Evolutionary conservation across 2,888 invertebrate genomes (phyloP).

Genomic region (Tipula confusa): DNA sequence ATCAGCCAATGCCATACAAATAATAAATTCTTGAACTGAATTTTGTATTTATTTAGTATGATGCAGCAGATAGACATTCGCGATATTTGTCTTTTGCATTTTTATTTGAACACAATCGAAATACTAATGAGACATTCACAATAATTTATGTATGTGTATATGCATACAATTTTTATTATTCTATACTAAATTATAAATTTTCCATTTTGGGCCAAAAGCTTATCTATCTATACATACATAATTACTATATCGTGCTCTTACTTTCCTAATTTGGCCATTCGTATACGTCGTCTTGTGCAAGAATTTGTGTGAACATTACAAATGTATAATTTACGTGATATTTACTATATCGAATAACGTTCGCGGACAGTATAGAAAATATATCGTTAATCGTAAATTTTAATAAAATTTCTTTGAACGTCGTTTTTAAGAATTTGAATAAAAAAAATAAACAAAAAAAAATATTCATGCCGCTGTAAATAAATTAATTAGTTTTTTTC

Average conservation of each 20-base stretch:
- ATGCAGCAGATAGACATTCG: not conserved
- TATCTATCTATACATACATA: too few relatives aligned
- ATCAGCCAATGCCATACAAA: not conserved
- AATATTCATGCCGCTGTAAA: not conserved
- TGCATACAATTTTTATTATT: not conserved
- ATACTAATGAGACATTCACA: not conserved
- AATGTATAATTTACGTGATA: not conserved
- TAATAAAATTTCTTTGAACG: not conserved
- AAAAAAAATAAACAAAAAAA: not conserved
- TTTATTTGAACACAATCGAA: not conserved
- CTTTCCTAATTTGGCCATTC: not conserved
- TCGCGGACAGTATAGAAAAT: not conserved
- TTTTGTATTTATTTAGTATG: not conserved
- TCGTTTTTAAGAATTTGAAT: not conserved
- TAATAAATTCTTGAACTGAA: slow-evolving; percentile 25
- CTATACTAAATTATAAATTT: not conserved
- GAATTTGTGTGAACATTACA: not conserved
- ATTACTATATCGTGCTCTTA: too few relatives aligned
- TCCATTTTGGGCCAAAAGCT: not conserved
- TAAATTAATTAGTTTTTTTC: not conserved
- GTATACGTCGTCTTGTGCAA: not conserved
- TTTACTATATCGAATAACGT: not conserved
- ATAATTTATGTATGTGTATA: too few relatives aligned
- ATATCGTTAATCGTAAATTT: not conserved
- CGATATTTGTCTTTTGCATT: not conserved